Base-by-base conservation (phyloP, 2,113 vertebrate species). In the Alethe diademata region DNA sequence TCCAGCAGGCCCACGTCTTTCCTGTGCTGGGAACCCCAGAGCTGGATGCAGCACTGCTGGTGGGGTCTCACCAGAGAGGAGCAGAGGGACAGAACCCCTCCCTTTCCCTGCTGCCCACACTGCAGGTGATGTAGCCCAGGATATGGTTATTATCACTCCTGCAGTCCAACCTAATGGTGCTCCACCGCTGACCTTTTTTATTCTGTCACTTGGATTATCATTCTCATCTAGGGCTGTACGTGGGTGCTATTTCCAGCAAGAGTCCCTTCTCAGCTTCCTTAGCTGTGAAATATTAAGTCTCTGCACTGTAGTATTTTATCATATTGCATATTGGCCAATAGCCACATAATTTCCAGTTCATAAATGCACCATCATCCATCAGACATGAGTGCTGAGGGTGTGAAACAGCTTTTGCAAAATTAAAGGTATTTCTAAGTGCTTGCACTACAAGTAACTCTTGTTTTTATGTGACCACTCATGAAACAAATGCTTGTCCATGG, bases 201-300 rank as follows among this genome's bases (percentile, higher is more conserved):
- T 83, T 79, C 79, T 78, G 53, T 67, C 76, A 60, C 40, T 57
- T 40, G 62, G 53, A 73, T 62, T 79, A 48, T 23, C 42, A 14
- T 47, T 92, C 85, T 54, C 56, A 75, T 35, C 14, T 62, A 60
- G 31, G 56, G 25, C 16, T 94, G 31, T 24, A 51, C 0, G 0
- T 48, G 64, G 56, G 5, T 71, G 65, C 36, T 90, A 35, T 80
- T 93, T 83, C 71, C 72, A 96, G 48, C 43, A 57, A 50, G 45
- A 86, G n/a, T 26, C 36, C 64, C 36, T 74, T 96, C 86, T 92
- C 88, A 81, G 14, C 43, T 92, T 86, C 86, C 82, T 86, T 86
- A 86, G 23, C 36, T 60, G 57, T 96, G 86, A 96, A 96, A 97
- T 93, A 97, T 95, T 78, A 95, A 96, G 94, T 96, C 82, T 88